Base-by-base conservation (phyloP, 2,888 invertebrate species). In the Ophioninae sp. region DNA sequence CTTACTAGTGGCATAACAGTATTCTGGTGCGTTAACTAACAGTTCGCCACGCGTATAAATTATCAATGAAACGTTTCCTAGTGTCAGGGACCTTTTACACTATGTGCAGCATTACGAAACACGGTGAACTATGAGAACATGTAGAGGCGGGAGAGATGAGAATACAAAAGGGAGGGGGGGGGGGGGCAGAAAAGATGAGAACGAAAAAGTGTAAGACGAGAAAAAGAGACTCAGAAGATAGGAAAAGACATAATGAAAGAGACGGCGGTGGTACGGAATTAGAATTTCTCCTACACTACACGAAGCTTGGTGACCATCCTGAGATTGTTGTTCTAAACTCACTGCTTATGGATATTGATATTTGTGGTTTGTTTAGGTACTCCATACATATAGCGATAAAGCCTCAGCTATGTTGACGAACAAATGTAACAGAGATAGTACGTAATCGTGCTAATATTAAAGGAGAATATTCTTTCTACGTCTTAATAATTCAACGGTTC, bases 31-130 rank as follows among this genome's bases (percentile, higher is more conserved):
- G 78, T 81, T 76, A 72, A 81, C 76, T 77, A 75, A 67, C 78
- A 81, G 77, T 72, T 72, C 67, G 85, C 62, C 74, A 61, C 79
- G 70, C 59, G 81, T 85, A 88, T 88, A 86, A 88, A 89, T 89
- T 84, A 86, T 83, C 81, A 75, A 72, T 69, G 83, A 81, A 80
- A 79, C 67, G 81, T 80, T 88, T 86, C 82, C 85, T 86, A 81
- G 86, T 86, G 84, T 83, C 85, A 84, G 84, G 78, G 83, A 84
- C 83, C 85, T 83, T 50, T 81, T 78, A 70, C 62, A 74, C 74
- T 61, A 50, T 59, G 39, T 69, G 62, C 37, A 62, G 73, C 75
- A 74, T 77, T 64, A 72, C 69, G 50, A 70, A 73, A 57, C 64
- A 75, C 73, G 74, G 56, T 44, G 62, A 74, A 73, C 72, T 64